phyloP scores from a whole-genome alignment of 2,797 vertebrate genomes.

The Sebastes nivosus region DNA sequence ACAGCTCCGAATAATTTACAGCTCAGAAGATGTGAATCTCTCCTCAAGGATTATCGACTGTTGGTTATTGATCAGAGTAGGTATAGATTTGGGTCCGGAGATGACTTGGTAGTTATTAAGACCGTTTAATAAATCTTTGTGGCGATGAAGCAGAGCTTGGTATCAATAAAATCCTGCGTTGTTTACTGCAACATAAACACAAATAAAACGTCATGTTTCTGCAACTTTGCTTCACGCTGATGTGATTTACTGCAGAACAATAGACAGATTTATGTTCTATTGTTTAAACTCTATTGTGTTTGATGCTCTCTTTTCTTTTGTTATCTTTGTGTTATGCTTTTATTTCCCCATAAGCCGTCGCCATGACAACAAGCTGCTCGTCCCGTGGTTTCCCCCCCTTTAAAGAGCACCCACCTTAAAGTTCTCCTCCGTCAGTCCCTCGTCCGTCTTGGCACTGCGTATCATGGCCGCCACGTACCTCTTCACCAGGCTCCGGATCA shows the following conservation, averaged over 20 bases:
- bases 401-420: conserved; percentile 86
- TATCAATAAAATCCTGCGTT: not conserved
- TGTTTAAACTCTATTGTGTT: not conserved
- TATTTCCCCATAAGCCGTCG: not conserved
- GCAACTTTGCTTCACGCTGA: not conserved
- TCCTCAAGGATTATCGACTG: not conserved
- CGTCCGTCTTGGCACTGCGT: conserved; percentile 94
- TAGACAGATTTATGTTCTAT: not conserved
- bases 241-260: not conserved
- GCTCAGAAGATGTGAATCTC: not conserved
- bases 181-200: not conserved
- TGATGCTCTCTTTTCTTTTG: not conserved
- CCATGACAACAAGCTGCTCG: not conserved
- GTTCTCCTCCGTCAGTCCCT: conserved; percentile 96
- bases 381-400: not conserved
- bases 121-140: not conserved
- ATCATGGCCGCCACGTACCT: conserved; percentile 96
- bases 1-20: conserved; percentile 16
- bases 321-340: not conserved
- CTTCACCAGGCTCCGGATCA: conserved; percentile 95
- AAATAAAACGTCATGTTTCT: not conserved
- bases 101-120: not conserved
- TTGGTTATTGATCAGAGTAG: conserved; percentile 2
- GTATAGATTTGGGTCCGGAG: not conserved
- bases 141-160: not conserved